A percentile compares a stretch with the other conserved stretches of the same genome.
Evolutionary conservation across 1,140 invertebrate genomes (phyloP).

Genomic region (Saccostrea glomerata): DNA sequence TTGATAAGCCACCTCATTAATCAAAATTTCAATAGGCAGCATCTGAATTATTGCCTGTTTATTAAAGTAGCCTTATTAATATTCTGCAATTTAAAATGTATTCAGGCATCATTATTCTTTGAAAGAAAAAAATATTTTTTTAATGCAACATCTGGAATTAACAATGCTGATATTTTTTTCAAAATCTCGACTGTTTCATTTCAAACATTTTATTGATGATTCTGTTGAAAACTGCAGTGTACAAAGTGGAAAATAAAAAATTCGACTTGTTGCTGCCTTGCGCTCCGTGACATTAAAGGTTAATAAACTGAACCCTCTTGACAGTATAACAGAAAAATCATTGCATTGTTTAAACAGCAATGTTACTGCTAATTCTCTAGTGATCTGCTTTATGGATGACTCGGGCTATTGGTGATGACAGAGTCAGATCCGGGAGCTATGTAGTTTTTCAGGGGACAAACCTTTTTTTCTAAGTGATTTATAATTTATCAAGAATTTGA

Average conservation of each 20-base stretch:
- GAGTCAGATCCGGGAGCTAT: neutral
- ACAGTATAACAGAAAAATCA: neutral
- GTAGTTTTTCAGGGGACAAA: neutral
- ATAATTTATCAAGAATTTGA: neutral
- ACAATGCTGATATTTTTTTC: too few species aligned
- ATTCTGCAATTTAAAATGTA: too few species aligned
- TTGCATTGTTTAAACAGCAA: conserved; percentile 1
- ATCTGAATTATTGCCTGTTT: too few species aligned
- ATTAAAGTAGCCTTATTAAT: too few species aligned
- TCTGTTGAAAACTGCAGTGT: neutral
- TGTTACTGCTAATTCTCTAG: neutral
- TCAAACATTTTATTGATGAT: too few species aligned
- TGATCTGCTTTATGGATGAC: neutral
- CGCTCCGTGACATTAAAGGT: neutral
- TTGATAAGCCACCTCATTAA: too few species aligned
- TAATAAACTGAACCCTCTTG: neutral
- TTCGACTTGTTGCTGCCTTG: neutral
- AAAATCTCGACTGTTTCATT: too few species aligned
- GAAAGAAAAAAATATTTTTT: too few species aligned
- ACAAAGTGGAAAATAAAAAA: neutral
- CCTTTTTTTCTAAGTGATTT: neutral
- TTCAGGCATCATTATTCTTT: too few species aligned
- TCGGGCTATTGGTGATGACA: neutral
- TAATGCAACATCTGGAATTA: too few species aligned
- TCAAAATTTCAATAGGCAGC: too few species aligned